Evolutionary conservation across 2,113 vertebrate species (phyloP).

Genomic region (Procapra przewalskii): DNA sequence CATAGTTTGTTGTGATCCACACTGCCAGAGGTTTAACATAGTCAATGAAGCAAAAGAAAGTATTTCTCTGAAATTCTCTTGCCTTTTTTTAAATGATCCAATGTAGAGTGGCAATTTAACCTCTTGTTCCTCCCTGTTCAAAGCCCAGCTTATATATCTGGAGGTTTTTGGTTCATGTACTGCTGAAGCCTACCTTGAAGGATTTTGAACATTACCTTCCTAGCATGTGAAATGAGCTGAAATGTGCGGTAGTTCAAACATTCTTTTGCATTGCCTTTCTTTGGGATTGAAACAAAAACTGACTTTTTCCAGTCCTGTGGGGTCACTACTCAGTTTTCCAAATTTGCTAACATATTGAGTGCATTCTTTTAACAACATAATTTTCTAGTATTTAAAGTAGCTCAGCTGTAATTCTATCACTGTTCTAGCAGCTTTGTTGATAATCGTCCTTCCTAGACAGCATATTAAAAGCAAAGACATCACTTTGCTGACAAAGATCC

Average conservation of each 20-base stretch:
- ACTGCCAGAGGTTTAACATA: background rate
- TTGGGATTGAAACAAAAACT: no score
- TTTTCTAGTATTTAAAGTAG: no score
- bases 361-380: no score
- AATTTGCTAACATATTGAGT: no score
- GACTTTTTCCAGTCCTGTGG: no score
- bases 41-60: background rate
- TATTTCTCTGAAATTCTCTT: background rate
- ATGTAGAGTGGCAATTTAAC: background rate
- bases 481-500: background rate
- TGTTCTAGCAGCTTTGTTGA: no score
- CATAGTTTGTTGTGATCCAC: background rate
- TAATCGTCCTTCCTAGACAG: no score
- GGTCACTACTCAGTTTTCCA: no score
- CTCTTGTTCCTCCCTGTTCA: background rate
- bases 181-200: background rate
- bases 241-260: background rate
- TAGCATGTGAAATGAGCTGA: background rate
- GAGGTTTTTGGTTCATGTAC: background rate
- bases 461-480: no score
- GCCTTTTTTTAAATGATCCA: background rate
- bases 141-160: background rate
- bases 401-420: no score
- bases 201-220: background rate
- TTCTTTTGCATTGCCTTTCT: no score